Percentiles rank a stretch among this genome's conserved stretches.
Conservation (phyloP, 2,888 invertebrate species). For the Dorcus parallelipipedus region DNA sequence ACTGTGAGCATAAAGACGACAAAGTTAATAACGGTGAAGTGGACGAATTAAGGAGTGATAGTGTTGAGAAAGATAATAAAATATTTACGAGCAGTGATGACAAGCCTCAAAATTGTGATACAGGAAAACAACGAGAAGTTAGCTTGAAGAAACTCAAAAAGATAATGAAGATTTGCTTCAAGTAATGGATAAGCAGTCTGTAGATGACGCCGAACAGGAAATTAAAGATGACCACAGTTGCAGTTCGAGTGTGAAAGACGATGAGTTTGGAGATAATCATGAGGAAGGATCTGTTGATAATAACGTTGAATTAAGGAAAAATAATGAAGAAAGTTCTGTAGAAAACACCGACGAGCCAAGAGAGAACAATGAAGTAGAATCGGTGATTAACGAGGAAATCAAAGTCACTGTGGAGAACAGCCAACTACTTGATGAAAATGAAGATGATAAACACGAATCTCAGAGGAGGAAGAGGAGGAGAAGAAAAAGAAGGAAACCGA, state of each 20-base stretch:
- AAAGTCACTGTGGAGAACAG: background rate
- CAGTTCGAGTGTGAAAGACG: slow-evolving; percentile 36
- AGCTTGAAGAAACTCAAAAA: slow-evolving; percentile 10
- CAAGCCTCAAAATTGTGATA: background rate
- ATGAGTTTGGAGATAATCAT: slow-evolving; percentile 27
- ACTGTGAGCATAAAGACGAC: background rate
- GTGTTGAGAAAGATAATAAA: slow-evolving; percentile 1
- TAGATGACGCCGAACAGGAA: slow-evolving; percentile 15
- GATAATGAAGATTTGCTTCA: slow-evolving; percentile 25
- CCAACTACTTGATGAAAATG: slow-evolving; percentile 8
- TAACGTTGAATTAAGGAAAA: slow-evolving; percentile 25
- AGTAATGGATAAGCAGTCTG: slow-evolving; percentile 20
- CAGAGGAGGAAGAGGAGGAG: slow-evolving; percentile 24
- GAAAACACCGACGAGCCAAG: slow-evolving; percentile 1
- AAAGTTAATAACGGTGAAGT: background rate
- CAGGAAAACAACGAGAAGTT: background rate
- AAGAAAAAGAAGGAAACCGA: background rate
- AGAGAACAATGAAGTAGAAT: background rate
- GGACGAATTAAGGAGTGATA: slow-evolving; percentile 5
- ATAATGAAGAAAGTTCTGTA: slow-evolving; percentile 14
- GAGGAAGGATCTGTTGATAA: slow-evolving; percentile 49
- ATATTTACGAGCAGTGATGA: background rate
- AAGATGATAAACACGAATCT: slow-evolving; percentile 18
- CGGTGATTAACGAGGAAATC: slow-evolving; percentile 33
- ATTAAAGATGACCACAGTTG: slow-evolving; percentile 18